These are phyloP conservation scores for Apantesis nais DNA, from an alignment of 2,888 invertebrate genomes.

Conservation along the genomic window DNA sequence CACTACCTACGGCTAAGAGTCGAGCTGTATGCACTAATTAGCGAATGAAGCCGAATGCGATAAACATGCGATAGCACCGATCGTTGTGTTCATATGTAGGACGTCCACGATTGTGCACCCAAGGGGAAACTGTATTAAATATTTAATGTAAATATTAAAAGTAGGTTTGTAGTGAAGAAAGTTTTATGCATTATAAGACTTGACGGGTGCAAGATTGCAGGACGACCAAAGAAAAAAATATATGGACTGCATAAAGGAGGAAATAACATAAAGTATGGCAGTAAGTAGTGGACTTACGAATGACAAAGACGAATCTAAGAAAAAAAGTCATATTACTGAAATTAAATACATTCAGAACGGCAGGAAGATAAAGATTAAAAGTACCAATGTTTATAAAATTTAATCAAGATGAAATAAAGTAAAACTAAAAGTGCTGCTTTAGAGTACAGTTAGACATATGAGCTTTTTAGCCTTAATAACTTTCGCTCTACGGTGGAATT, in stretches of 20 bases:
- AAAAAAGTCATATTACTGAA: not conserved
- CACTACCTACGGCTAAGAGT: not conserved
- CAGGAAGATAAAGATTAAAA: too few relatives aligned
- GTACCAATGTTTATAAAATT: not conserved
- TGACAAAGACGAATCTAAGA: not conserved
- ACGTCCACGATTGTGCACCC: not conserved
- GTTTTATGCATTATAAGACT: too few relatives aligned
- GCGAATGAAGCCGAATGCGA: not conserved
- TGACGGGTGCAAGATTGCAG: too few relatives aligned
- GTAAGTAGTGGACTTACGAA: not conserved
- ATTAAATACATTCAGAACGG: too few relatives aligned
- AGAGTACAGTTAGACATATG: not conserved
- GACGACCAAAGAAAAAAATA: too few relatives aligned
- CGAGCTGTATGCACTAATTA: constrained; percentile 5
- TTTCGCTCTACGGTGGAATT: not conserved
- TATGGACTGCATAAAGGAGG: too few relatives aligned
- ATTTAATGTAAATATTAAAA: not conserved
- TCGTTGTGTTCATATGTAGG: constrained; percentile 1
- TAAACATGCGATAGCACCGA: constrained; percentile 1
- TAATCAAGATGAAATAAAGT: not conserved
- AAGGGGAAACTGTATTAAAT: not conserved
- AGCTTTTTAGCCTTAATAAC: not conserved
- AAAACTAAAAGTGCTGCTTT: not conserved
- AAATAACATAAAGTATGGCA: not conserved
- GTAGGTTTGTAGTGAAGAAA: too few relatives aligned